Evolutionary conservation across 2,113 vertebrate species (phyloP).

Genomic region (Zosterops japonicus): DNA sequence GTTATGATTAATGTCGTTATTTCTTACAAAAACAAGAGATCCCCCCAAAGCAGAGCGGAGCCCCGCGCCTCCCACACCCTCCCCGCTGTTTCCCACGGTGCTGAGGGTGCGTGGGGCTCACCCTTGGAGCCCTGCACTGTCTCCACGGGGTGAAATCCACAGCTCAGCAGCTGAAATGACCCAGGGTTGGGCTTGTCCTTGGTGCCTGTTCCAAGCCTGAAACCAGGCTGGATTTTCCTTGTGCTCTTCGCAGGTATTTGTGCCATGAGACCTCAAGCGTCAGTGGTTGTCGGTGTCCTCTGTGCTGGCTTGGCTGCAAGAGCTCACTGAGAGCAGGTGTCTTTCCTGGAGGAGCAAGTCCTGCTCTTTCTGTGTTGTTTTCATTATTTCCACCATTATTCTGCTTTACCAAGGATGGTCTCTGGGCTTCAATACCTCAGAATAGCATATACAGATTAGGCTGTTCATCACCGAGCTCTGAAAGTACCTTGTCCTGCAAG

Average conservation of each 20-base stretch:
- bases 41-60: background rate
- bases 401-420: background rate
- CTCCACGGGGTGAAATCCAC: rapidly evolving
- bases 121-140: background rate
- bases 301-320: background rate
- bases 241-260: background rate
- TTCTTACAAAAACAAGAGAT: background rate
- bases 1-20: background rate
- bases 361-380: background rate
- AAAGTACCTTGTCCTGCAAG: background rate
- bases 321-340: rapidly evolving
- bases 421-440: background rate
- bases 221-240: background rate
- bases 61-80: background rate
- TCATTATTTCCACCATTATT: background rate
- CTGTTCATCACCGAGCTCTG: background rate
- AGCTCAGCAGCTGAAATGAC: background rate
- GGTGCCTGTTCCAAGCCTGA: background rate
- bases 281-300: rapidly evolving
- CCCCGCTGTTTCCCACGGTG: background rate
- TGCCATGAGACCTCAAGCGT: rapidly evolving
- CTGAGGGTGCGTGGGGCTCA: rapidly evolving
- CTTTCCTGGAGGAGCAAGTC: background rate
- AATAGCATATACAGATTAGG: background rate
- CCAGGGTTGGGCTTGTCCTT: background rate